These are phyloP conservation scores for Avahi laniger DNA, from an alignment of 2,797 vertebrate genomes.

Conservation along the genomic window DNA sequence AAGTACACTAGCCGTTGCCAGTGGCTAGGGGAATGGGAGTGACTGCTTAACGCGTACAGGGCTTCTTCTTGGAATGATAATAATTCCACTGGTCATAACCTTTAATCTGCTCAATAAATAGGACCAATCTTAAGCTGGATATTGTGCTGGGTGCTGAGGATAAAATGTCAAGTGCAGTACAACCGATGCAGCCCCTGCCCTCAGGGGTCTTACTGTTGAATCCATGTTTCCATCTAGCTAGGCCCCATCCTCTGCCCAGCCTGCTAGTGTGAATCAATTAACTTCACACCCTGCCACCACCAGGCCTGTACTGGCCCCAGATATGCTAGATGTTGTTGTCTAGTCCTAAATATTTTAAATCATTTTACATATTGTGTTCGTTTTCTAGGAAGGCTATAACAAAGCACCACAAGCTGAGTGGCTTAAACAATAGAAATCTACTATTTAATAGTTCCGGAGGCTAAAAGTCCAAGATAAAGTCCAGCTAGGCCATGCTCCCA, in stretches of 20 bases:
- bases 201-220: not conserved
- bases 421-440: not conserved
- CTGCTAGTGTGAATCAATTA: not conserved
- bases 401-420: not conserved
- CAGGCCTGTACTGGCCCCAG: not conserved
- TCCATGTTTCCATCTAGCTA: not conserved
- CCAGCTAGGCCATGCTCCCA: not conserved
- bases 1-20: not conserved
- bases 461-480: not conserved
- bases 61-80: not conserved
- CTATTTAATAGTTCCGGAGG: not conserved
- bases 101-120: not conserved
- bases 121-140: not conserved
- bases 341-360: not conserved
- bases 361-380: not conserved
- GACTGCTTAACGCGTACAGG: not conserved
- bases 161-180: not conserved
- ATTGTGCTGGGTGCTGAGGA: not conserved
- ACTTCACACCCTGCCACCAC: not conserved
- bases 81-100: not conserved
- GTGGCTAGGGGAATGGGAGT: not conserved
- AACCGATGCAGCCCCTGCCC: not conserved
- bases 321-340: not conserved
- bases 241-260: not conserved
- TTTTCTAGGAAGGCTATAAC: not conserved